A percentile compares a stretch with the other conserved stretches of the same genome.
Conservation (phyloP, 2,888 invertebrate genomes). For the Brachyptera risi region DNA sequence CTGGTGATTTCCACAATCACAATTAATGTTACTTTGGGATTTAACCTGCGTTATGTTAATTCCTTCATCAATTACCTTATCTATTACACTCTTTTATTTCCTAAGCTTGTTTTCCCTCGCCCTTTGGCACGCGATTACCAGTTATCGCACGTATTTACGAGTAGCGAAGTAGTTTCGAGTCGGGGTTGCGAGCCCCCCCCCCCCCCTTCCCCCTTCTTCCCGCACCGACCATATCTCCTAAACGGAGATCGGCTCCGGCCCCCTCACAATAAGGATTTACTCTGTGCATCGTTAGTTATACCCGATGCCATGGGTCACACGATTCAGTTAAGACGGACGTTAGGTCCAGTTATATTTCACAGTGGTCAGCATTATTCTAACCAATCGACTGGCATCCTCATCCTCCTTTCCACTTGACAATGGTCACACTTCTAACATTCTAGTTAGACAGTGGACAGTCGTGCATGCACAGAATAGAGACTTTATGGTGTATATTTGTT, state of each 20-base stretch:
- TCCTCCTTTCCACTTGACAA: too few species aligned
- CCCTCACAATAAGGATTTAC: not conserved
- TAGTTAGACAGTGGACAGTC: too few species aligned
- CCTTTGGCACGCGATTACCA: not conserved
- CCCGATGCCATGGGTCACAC: constrained; percentile 9
- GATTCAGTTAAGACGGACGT: too few species aligned
- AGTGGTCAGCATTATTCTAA: not conserved
- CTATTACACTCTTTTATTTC: not conserved
- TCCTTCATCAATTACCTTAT: not conserved
- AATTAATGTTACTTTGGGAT: too few species aligned
- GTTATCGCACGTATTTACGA: constrained; percentile 22
- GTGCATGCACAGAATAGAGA: too few species aligned
- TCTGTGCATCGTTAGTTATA: not conserved
- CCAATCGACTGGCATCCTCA: too few species aligned
- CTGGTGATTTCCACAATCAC: too few species aligned
- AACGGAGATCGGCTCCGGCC: not conserved
- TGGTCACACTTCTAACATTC: too few species aligned
- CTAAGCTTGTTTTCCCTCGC: not conserved
- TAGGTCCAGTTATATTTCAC: not conserved
- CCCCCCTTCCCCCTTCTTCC: constrained; percentile 5
- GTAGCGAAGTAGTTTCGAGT: not conserved
- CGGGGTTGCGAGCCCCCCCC: not conserved
- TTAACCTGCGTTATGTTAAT: too few species aligned
- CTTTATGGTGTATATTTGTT: too few species aligned
- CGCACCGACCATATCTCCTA: not conserved